Base-by-base conservation (phyloP, 2,797 vertebrate genomes). In the Coracias cyanogaster region DNA sequence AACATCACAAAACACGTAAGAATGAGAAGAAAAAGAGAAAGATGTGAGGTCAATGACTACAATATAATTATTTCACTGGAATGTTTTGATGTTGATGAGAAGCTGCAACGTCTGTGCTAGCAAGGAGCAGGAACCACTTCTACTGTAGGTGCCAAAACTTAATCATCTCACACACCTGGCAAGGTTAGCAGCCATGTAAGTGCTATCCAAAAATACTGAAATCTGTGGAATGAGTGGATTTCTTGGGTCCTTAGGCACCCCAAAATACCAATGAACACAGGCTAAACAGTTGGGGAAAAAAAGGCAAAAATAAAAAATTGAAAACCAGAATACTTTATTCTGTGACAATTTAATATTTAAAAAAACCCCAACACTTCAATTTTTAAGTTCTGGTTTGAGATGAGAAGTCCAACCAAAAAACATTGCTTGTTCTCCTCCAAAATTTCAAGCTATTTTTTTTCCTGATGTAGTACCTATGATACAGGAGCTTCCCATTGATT, bases 1-100 rank as follows among this genome's bases (percentile, higher is more conserved):
- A 89, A 19, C 0, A 1, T 19, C 41, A 13, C 5, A 22, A 73
- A 18, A 24, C 0, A 2, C 8, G 0, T 14, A 48, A 76, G 33
- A 74, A 86, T 28, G 17, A 70, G 28, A 71, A 55, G 19, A 14
- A 54, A 66, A 31, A 84, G 17, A 55, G 12, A 48, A 1, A 70
- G 33, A 82, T 15, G 14, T 29, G 29, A 92, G 2, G 2, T 58
- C 51, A 76, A 39, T n/a, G 9, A 58, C 16, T 24, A 84, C 22
- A 73, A 20, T 19, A 70, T 19, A 70, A 79, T 65, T 76, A 49
- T 24, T 85, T 80, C 74, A 85, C 28, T 60, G 58, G 10, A 85
- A 49, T 24, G 14, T 48, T 86, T 39, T 54, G 46, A 66, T 20
- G 1, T 55, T n/a, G 18, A 72, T 55, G 43, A 60, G 29, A 79